Conservation (phyloP, 2,888 invertebrate genomes). For the Drosophila austrosaltans region DNA sequence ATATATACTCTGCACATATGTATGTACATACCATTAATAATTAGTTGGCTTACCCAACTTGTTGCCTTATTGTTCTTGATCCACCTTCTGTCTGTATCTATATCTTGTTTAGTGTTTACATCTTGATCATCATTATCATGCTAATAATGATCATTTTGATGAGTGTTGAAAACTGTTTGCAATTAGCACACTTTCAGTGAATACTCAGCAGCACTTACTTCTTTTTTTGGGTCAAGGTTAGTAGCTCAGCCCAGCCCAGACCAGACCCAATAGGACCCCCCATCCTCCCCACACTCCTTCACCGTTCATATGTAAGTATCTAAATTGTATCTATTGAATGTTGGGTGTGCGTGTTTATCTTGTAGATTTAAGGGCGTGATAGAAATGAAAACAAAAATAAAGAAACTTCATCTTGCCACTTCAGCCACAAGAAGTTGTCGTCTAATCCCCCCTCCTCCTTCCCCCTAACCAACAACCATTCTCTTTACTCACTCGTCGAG, state of each 20-base stretch:
- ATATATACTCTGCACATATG: too few species aligned
- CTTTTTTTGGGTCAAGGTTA: slow-evolving; percentile 72
- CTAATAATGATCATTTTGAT: slow-evolving; percentile 25
- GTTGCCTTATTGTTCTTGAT: slow-evolving; percentile 28
- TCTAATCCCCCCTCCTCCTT: neutral
- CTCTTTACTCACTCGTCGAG: neutral
- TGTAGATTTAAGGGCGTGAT: slow-evolving; percentile 11
- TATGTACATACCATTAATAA: neutral
- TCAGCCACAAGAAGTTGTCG: slow-evolving; percentile 14
- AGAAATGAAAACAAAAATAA: slow-evolving; percentile 9
- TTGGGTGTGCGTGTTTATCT: slow-evolving; percentile 4
- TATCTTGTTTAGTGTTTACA: slow-evolving; percentile 67
- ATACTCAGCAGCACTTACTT: slow-evolving; percentile 40
- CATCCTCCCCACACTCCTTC: too few species aligned
- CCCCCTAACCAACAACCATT: neutral
- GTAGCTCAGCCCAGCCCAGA: slow-evolving; percentile 42
- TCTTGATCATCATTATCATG: slow-evolving; percentile 24
- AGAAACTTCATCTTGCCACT: slow-evolving; percentile 7
- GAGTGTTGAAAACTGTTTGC: slow-evolving; percentile 59
- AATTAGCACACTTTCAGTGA: slow-evolving; percentile 67
- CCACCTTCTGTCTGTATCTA: slow-evolving; percentile 20
- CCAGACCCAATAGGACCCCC: neutral
- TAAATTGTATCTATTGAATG: slow-evolving; percentile 10
- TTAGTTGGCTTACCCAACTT: slow-evolving; percentile 4
- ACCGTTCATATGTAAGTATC: neutral